phyloP scores from a whole-genome alignment of 2,888 invertebrate species.

The Stenotaenia linearis region DNA sequence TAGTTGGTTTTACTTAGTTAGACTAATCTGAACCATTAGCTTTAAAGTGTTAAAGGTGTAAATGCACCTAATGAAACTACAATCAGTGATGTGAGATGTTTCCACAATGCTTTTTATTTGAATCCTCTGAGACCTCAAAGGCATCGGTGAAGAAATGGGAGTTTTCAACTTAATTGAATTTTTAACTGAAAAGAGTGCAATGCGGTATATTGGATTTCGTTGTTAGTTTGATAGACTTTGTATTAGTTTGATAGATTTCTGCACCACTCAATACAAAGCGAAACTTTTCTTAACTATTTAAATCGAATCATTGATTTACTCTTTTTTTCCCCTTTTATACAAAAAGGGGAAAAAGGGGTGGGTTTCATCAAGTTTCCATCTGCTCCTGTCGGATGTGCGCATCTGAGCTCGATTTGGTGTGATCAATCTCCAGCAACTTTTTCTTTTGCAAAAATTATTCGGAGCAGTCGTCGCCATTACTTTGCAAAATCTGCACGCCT shows the following conservation, averaged over 20 bases:
- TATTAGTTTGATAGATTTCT: conserved; percentile 17
- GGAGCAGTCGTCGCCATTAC: neutral
- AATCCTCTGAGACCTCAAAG: conserved; percentile 6
- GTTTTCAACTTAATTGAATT: conserved; percentile 26
- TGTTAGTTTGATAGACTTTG: neutral
- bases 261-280: neutral
- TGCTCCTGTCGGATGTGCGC: neutral
- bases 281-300: neutral
- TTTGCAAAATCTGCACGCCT: conserved; percentile 12
- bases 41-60: neutral
- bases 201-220: neutral
- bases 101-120: neutral
- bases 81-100: neutral
- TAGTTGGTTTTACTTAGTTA: no score
- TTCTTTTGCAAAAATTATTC: neutral
- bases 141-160: neutral
- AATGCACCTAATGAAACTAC: neutral
- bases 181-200: neutral
- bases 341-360: neutral
- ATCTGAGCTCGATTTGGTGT: neutral
- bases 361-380: neutral
- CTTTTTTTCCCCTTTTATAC: neutral
- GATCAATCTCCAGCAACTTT: neutral
- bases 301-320: neutral
- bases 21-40: neutral